Conservation (phyloP, 2,797 vertebrate genomes). For the Mareca penelope region DNA sequence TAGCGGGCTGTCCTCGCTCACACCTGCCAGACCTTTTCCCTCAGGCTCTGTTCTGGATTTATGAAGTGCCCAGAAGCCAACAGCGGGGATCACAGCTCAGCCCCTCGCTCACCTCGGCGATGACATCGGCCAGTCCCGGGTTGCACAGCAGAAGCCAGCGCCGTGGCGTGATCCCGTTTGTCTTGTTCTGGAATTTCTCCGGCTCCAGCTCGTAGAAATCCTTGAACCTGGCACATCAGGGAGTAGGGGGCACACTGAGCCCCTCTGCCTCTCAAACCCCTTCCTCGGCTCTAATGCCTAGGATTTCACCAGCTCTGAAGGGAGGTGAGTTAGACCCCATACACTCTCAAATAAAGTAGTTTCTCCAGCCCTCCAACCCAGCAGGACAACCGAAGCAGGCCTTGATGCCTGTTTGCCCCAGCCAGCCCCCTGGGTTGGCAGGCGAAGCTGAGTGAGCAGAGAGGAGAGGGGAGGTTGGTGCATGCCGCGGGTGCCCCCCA, state of each 20-base stretch:
- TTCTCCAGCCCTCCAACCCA: background rate
- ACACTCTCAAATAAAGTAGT: fast-evolving
- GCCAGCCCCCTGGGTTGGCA: background rate
- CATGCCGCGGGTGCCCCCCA: fast-evolving
- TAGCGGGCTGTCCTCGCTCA: background rate
- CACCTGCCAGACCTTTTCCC: background rate
- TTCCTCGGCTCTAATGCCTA: fast-evolving
- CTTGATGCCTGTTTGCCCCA: fast-evolving
- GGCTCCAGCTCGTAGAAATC: conserved; percentile 88
- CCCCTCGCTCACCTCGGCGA: conserved; percentile 82
- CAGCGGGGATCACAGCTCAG: fast-evolving
- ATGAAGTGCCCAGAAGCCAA: background rate
- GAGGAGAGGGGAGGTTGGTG: background rate
- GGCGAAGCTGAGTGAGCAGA: background rate
- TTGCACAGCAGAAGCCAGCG: conserved; percentile 92
- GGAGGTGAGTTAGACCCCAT: background rate
- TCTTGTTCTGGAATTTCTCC: conserved; percentile 92
- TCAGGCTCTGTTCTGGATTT: background rate
- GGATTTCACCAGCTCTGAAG: background rate
- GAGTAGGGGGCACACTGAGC: background rate
- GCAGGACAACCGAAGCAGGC: background rate
- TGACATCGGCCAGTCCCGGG: conserved; percentile 84
- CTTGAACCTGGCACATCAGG: conserved; percentile 81
- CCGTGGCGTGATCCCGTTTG: conserved; percentile 88
- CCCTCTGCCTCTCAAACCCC: background rate